Evolutionary conservation across 2,888 invertebrate genomes (phyloP).

Genomic region (Dynastes maya): DNA sequence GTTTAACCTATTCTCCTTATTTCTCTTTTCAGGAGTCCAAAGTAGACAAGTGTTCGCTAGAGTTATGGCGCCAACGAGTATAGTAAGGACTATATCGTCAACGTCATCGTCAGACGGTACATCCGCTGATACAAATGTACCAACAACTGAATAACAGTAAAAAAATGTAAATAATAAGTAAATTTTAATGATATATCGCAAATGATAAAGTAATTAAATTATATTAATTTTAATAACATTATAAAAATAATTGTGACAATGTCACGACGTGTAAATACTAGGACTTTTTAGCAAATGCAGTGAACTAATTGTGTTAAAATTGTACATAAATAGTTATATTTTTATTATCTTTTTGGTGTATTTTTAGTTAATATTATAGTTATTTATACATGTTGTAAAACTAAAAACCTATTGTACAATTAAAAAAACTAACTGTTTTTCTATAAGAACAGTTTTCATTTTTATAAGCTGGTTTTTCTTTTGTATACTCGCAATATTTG

Average conservation of each 20-base stretch:
- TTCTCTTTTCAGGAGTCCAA: conserved; percentile 50
- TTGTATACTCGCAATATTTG: neutral
- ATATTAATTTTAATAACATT: conserved; percentile 43
- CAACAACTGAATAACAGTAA: conserved; percentile 49
- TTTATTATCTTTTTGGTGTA: conserved; percentile 55
- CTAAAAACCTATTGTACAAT: conserved; percentile 44
- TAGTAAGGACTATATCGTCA: conserved; percentile 55
- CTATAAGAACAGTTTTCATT: conserved; percentile 46
- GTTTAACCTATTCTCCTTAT: neutral
- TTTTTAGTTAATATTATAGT: conserved; percentile 52
- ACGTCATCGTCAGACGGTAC: conserved; percentile 42
- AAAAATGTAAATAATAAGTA: conserved; percentile 37
- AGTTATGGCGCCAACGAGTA: conserved; percentile 68
- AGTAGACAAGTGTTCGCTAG: conserved; percentile 71
- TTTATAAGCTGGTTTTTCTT: conserved; percentile 39
- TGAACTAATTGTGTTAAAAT: conserved; percentile 48
- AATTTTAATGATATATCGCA: conserved; percentile 42
- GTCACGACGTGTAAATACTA: conserved; percentile 55
- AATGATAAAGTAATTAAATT: conserved; percentile 36
- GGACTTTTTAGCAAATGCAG: conserved; percentile 49
- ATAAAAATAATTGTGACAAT: conserved; percentile 54
- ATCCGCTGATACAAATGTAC: conserved; percentile 45
- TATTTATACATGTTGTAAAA: conserved; percentile 56
- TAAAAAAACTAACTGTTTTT: conserved; percentile 42
- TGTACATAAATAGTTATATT: conserved; percentile 56